These are phyloP conservation scores for Cyrtorhinus lividipennis DNA, from an alignment of 1,140 invertebrate genomes.

Conservation along the genomic window DNA sequence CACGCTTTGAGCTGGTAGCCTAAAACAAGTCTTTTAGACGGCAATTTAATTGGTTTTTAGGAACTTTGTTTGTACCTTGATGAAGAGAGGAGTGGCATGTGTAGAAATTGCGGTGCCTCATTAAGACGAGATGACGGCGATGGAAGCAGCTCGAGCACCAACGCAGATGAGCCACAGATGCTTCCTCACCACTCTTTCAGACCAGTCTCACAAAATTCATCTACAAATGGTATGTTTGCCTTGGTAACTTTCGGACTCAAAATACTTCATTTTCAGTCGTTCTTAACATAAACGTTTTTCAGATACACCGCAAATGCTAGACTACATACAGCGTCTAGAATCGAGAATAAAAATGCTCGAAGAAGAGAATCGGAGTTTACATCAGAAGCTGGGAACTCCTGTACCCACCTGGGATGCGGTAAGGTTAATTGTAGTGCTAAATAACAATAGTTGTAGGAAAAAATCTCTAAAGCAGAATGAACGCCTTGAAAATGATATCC, in stretches of 20 bases:
- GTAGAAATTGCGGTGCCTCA: constrained; percentile 44
- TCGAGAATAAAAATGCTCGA: constrained; percentile 69
- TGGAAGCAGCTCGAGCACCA: constrained; percentile 75
- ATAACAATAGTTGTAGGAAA: no score
- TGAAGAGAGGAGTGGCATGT: constrained; percentile 59
- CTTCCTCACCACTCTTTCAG: constrained; percentile 16
- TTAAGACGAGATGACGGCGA: constrained; percentile 66
- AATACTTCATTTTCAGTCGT: no score
- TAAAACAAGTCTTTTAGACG: no score
- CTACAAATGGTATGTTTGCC: constrained; percentile 1
- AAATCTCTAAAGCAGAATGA: no score
- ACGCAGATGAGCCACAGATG: constrained; percentile 51
- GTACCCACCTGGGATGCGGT: constrained; percentile 18
- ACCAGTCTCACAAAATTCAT: constrained; percentile 34
- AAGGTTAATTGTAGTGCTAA: no score
- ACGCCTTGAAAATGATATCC: no score
- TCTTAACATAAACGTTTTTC: constrained; percentile 25
- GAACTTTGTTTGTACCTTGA: constrained; percentile 90
- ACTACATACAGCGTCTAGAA: constrained; percentile 77
- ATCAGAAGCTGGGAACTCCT: constrained; percentile 32
- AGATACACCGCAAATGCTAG: constrained; percentile 51
- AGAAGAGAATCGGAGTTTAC: constrained; percentile 51
- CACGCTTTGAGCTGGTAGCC: no score
- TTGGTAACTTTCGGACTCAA: no score
- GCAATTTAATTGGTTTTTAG: constrained; percentile 26